Evolutionary conservation across 2,113 vertebrate genomes (phyloP), one percentile per base, ranked within the genome.

Genomic region (Labrus mixtus): DNA sequence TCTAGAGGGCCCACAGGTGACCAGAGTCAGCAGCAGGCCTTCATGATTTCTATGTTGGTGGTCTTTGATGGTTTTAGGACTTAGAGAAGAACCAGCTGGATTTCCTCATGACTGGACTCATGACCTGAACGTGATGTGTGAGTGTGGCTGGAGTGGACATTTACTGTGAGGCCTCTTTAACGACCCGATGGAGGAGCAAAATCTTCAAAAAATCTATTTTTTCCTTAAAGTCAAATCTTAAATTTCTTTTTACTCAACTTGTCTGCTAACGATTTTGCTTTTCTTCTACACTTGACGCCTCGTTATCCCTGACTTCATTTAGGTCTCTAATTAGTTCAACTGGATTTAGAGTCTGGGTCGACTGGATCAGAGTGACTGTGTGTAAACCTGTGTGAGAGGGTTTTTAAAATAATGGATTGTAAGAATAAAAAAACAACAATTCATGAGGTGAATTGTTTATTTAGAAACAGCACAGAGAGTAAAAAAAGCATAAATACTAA

Each of bases 361-460:
- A 45, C 15, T 15, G 12, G 4, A 15, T 45, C 43, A 45, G 43
- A n/a, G n/a, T n/a, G n/a, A n/a, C n/a, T n/a, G n/a, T 15, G 43
- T 45, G 43, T 45, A 4, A 15, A 3, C 15, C 12, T 15, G 4
- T 15, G 4, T 15, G 43, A 45, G 43, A 33, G 29, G 29, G 46
- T 48, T 15, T 8, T 15, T 48, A 17, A 43, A n/a, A 62, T 69
- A 73, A 76, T 16, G n/a, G 56, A 73, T 73, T 1, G 20, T 57
- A 72, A 71, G 48, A 70, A 87, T 72, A 66, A 69, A 15, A 86
- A 48, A 82, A 80, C 67, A 83, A 91, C 85, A 89, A 90, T 92
- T 90, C 87, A 90, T 90, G 68, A 89, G 76, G 63, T 83, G 87
- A 91, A 91, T 87, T 89, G 90, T 92, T 91, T 92, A 90, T 91